A percentile compares a stretch with the other conserved stretches of the same genome.
Conservation (phyloP, 2,888 invertebrate species). For the Oscheius sp. region DNA sequence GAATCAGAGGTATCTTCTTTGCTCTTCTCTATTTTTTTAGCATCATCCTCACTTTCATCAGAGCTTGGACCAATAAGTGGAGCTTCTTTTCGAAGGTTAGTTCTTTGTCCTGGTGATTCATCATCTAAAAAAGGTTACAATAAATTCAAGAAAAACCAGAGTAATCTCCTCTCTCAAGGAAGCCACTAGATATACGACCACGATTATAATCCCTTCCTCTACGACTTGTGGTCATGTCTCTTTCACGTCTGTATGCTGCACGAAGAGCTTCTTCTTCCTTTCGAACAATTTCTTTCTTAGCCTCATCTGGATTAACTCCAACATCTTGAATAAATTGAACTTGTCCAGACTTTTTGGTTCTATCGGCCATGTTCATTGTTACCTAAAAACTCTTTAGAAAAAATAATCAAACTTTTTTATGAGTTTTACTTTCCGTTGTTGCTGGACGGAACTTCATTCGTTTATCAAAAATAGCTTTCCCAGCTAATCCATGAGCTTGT, state of each 20-base stretch:
- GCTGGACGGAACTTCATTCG: constrained; percentile 97
- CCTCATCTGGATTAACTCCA: constrained; percentile 91
- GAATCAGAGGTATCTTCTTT: constrained; percentile 43
- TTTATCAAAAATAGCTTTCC: constrained; percentile 94
- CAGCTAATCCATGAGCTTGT: constrained; percentile 76
- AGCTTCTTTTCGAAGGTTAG: constrained; percentile 33
- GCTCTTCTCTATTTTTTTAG: constrained; percentile 32
- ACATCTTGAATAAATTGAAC: constrained; percentile 95
- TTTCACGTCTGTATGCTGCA: constrained; percentile 80
- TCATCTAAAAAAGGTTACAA: constrained; percentile 38
- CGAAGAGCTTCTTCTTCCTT: constrained; percentile 95
- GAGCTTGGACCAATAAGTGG: constrained; percentile 54
- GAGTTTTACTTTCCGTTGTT: constrained; percentile 97
- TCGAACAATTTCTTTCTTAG: constrained; percentile 74
- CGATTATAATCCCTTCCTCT: neutral
- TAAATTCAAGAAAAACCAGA: neutral
- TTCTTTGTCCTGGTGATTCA: constrained; percentile 33
- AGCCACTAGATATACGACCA: constrained; percentile 13
- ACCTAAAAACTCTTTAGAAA: constrained; percentile 31
- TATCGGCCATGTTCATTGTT: constrained; percentile 94
- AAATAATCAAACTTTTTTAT: constrained; percentile 82
- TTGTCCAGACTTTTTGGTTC: constrained; percentile 89
- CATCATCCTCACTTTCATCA: constrained; percentile 47
- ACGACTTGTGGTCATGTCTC: neutral
- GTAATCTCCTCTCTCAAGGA: constrained; percentile 21